Percentiles rank a stretch among this genome's conserved stretches.
Conservation (phyloP, 2,888 invertebrate species). For the Eudemis profundana region DNA sequence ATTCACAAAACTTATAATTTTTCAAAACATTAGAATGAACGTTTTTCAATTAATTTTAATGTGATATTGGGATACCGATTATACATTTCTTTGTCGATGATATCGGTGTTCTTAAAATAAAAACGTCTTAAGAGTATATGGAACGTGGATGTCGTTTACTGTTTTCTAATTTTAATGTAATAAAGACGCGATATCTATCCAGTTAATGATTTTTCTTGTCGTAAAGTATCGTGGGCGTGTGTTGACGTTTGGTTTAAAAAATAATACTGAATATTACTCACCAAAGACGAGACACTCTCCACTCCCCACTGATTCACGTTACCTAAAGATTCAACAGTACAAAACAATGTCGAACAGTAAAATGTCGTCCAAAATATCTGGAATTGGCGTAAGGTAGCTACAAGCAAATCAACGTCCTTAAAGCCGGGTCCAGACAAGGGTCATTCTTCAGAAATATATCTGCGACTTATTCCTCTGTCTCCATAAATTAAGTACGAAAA, state of each 20-base stretch:
- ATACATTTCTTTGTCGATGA: constrained; percentile 33
- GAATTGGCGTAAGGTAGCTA: too few species aligned
- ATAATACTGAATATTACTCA: constrained; percentile 1
- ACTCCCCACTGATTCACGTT: too few species aligned
- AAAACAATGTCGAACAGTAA: too few species aligned
- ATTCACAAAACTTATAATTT: constrained; percentile 44
- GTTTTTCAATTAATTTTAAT: constrained; percentile 44
- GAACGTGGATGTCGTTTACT: not conserved
- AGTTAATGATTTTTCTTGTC: constrained; percentile 32
- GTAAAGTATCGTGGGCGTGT: constrained; percentile 16
- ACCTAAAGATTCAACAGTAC: too few species aligned
- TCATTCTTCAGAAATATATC: too few species aligned
- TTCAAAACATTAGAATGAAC: constrained; percentile 40
- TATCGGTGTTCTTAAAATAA: constrained; percentile 8
- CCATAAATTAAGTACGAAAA: too few species aligned
- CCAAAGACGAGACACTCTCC: not conserved
- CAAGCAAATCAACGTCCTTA: too few species aligned
- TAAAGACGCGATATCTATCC: constrained; percentile 28
- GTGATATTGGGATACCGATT: constrained; percentile 38
- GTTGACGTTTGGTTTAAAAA: constrained; percentile 19
- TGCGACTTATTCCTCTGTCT: too few species aligned
- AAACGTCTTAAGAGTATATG: not conserved
- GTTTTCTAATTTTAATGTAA: not conserved
- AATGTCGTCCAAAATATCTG: too few species aligned
- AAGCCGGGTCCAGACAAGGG: too few species aligned